Base-by-base conservation (phyloP, 2,888 invertebrate genomes). In the Pyrocoelia pectoralis region DNA sequence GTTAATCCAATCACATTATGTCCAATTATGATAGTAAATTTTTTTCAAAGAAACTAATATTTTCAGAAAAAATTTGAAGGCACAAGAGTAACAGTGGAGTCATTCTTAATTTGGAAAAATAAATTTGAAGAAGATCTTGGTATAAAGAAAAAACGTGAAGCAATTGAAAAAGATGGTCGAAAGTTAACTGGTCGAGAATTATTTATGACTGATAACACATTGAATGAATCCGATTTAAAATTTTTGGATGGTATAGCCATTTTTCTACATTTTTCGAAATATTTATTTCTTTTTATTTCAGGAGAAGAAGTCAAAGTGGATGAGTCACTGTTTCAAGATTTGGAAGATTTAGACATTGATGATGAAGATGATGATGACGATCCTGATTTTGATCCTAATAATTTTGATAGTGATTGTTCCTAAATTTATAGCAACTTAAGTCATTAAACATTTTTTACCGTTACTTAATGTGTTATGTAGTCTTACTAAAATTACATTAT, bases 221-320 rank as follows among this genome's bases (percentile, higher is more conserved):
- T 99, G 70, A 94, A 94, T 82, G 95, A 97, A 75, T 98, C 98
- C 2, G 99, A 99, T 84, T 89, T 99, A 62, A 93, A 95, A 82
- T 98, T 96, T 85, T 85, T 97, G 70, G 92, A 95, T 81, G 94
- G 93, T 87, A 79, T 70, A 15, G 43, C 38, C n/a, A n/a, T n/a
- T n/a, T n/a, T n/a, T n/a, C n/a, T n/a, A n/a, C n/a, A n/a, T n/a
- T n/a, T n/a, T n/a, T n/a, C n/a, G n/a, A 33, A n/a, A 10, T 24
- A 17, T 74, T 46, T 5, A 46, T 3, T 3, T 18, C 8, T 46
- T 46, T 15, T 46, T n/a, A n/a, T n/a, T 46, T 46, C 15, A 88
- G 89, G 88, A 66, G 92, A 91, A 81, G 86, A 88, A 70, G 93
- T 97, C 33, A 95, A 95, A 83, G 95, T 97, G 43, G 96, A 97